Percentiles rank a stretch among this genome's conserved stretches.
These are phyloP conservation scores for Enoplosus armatus DNA, from an alignment of 2,797 vertebrate genomes.

Conservation along the genomic window DNA sequence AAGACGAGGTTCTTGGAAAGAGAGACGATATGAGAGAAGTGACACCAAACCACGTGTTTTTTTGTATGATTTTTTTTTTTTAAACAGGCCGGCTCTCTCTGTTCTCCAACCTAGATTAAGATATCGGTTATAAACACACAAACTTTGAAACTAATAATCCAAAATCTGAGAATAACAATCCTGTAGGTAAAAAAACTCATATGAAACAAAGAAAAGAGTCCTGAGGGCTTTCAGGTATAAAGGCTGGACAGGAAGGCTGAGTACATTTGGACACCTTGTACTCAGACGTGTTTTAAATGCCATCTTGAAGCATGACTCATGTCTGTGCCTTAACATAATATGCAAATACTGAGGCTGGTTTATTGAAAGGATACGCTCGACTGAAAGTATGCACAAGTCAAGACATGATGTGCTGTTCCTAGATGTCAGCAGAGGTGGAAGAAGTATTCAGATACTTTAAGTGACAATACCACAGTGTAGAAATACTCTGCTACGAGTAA, in stretches of 20 bases:
- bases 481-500: neutral
- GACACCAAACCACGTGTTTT: neutral
- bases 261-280: neutral
- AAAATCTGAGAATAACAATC: no score
- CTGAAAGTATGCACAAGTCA: slow-evolving; percentile 16
- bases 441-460: neutral
- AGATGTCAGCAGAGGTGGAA: neutral
- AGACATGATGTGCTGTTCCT: neutral
- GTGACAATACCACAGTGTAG: neutral
- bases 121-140: no score
- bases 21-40: neutral
- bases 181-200: no score
- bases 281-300: slow-evolving; percentile 1
- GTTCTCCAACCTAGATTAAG: no score
- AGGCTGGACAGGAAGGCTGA: no score
- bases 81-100: no score
- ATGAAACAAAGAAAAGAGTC: no score
- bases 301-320: slow-evolving; percentile 27
- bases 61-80: no score
- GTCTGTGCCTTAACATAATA: slow-evolving; percentile 28
- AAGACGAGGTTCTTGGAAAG: neutral
- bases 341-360: slow-evolving; percentile 48
- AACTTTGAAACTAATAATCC: no score
- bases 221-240: neutral
- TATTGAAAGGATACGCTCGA: neutral